phyloP scores from a whole-genome alignment of 2,113 vertebrate genomes.

The Fregetta grallaria region DNA sequence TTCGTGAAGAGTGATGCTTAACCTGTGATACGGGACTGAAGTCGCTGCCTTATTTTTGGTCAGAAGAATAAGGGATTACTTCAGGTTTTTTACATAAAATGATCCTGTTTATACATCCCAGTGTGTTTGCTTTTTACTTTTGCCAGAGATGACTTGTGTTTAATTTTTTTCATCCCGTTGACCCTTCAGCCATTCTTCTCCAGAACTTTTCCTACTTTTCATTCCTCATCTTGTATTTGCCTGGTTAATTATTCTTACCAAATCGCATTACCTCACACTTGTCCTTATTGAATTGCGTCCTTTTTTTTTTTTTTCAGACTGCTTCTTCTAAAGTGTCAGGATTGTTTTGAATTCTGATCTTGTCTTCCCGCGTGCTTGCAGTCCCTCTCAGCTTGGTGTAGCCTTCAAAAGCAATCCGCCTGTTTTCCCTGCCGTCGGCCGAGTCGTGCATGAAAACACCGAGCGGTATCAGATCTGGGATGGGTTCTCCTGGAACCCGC shows the following conservation, averaged over 20 bases:
- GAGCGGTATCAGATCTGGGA: neutral
- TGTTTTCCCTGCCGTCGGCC: neutral
- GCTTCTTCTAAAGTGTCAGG: neutral
- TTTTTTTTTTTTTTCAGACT: neutral
- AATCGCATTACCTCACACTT: neutral
- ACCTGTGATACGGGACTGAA: neutral
- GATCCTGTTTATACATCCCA: neutral
- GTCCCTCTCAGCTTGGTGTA: neutral
- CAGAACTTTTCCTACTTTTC: neutral
- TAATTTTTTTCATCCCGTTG: neutral
- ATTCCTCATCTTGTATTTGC: neutral
- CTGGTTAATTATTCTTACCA: constrained; percentile 37
- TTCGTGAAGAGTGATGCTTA: neutral
- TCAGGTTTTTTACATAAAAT: neutral
- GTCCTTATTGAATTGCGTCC: neutral
- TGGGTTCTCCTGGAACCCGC: neutral
- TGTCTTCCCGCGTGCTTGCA: neutral
- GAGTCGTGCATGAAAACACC: neutral
- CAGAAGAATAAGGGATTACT: neutral
- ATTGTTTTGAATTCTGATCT: constrained; percentile 22
- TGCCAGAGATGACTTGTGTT: neutral
- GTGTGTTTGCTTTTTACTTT: neutral
- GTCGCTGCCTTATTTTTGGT: neutral
- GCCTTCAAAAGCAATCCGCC: neutral
- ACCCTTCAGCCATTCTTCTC: neutral